Evolutionary conservation across 2,888 invertebrate species (phyloP).

Genomic region (Lepeophtheirus nordmannii): DNA sequence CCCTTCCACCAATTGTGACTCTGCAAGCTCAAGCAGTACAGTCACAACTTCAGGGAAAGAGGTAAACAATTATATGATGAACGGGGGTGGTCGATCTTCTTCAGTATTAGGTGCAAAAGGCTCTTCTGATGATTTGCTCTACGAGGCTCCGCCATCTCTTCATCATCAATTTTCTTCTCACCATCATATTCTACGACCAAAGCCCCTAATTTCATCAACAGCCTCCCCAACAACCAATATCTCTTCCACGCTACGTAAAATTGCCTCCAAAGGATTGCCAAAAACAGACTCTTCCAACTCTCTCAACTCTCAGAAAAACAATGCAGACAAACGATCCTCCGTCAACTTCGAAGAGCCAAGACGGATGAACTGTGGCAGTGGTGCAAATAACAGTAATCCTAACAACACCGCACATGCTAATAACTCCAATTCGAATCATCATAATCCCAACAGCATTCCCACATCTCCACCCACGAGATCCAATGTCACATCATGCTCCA

Average conservation of each 20-base stretch:
- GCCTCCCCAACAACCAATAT: not conserved
- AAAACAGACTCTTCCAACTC: conserved; percentile 22
- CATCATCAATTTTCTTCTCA: too few species aligned
- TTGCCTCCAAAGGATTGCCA: not conserved
- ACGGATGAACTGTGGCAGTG: not conserved
- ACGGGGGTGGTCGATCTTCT: not conserved
- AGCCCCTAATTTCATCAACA: not conserved
- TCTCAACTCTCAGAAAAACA: conserved; percentile 17
- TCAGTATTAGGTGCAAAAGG: not conserved
- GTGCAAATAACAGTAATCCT: not conserved
- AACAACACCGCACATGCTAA: not conserved
- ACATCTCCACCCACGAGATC: not conserved
- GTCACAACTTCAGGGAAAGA: conserved; percentile 8
- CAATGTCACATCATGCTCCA: conserved; percentile 14
- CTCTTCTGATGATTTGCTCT: conserved; percentile 2
- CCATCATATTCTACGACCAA: not conserved
- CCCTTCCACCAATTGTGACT: not conserved
- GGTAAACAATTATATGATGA: not conserved
- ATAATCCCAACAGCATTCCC: not conserved
- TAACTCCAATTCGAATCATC: too few species aligned
- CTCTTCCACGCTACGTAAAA: not conserved
- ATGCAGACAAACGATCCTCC: conserved; percentile 10
- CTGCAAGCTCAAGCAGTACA: not conserved
- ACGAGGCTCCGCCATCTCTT: not conserved
- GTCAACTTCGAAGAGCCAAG: conserved; percentile 22